phyloP scores from a whole-genome alignment of 2,888 invertebrate species.

The Eucera pruinosa region DNA sequence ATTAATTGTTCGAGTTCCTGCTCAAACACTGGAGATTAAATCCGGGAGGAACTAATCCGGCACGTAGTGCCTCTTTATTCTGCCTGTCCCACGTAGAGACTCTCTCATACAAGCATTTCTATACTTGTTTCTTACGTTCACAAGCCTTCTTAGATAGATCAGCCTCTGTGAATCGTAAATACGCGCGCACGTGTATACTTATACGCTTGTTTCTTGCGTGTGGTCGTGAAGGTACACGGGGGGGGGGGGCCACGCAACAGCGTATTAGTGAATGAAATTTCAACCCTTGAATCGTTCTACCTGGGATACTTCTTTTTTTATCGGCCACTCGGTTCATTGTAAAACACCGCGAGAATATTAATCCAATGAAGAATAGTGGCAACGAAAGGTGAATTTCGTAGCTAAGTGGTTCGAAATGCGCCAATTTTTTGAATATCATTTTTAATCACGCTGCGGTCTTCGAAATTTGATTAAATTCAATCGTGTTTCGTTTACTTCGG shows the following conservation, averaged over 20 bases:
- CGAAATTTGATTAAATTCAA: too few species aligned
- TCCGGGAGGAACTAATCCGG: constrained; percentile 79
- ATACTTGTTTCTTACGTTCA: neutral
- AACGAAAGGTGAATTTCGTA: neutral
- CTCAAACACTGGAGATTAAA: constrained; percentile 80
- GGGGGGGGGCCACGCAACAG: constrained; percentile 9
- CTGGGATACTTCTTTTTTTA: constrained; percentile 5
- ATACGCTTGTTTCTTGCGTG: neutral
- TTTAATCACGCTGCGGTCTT: too few species aligned
- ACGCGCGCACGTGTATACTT: constrained; percentile 9
- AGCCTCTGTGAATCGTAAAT: constrained; percentile 31
- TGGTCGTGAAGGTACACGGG: constrained; percentile 27
- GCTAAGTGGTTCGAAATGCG: too few species aligned
- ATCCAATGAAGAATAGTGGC: constrained; percentile 18
- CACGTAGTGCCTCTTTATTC: constrained; percentile 70
- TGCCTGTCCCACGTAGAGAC: constrained; percentile 47
- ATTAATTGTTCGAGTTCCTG: constrained; percentile 83
- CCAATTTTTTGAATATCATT: too few species aligned
- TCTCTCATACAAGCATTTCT: neutral
- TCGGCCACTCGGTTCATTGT: neutral
- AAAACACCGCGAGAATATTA: constrained; percentile 16
- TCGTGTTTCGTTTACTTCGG: too few species aligned
- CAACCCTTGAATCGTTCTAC: constrained; percentile 34
- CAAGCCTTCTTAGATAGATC: neutral
- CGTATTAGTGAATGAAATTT: constrained; percentile 53